Conservation (phyloP, 2,888 invertebrate species). For the Rhagium mordax region DNA sequence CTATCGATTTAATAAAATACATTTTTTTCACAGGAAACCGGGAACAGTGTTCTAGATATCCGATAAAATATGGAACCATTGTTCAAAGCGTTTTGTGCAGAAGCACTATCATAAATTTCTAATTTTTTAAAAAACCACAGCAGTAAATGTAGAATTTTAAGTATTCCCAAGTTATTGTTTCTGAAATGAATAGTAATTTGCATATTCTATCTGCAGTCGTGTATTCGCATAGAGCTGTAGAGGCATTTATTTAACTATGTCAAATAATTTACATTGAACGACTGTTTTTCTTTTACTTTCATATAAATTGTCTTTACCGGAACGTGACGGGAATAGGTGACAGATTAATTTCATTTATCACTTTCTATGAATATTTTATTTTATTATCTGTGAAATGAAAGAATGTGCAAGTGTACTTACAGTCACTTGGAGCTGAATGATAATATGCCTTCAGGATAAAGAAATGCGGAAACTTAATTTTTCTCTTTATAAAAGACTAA, state of each 20-base stretch:
- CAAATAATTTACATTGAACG: slow-evolving; percentile 24
- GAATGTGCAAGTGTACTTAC: too few relatives aligned
- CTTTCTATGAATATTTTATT: slow-evolving; percentile 19
- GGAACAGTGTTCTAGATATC: background rate
- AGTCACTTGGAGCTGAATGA: too few relatives aligned
- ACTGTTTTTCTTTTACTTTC: slow-evolving; percentile 10
- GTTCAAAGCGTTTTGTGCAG: background rate
- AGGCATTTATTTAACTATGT: slow-evolving; percentile 17
- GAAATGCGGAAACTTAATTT: background rate
- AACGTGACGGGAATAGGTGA: slow-evolving; percentile 22
- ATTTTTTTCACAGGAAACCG: background rate
- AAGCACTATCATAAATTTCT: slow-evolving; percentile 1
- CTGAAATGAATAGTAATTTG: slow-evolving; percentile 13
- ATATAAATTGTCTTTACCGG: slow-evolving; percentile 11
- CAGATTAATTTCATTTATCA: slow-evolving; percentile 22
- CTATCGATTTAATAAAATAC: background rate
- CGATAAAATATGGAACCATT: background rate
- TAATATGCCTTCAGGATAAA: background rate
- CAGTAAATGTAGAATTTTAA: slow-evolving; percentile 14
- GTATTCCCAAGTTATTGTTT: slow-evolving; percentile 15
- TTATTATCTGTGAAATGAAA: background rate
- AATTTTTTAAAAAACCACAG: background rate
- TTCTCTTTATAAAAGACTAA: too few relatives aligned
- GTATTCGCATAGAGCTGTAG: background rate
- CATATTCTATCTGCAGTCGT: background rate